These are phyloP conservation scores for Neotoma lepida DNA, from an alignment of 2,113 vertebrate species.

Conservation along the genomic window DNA sequence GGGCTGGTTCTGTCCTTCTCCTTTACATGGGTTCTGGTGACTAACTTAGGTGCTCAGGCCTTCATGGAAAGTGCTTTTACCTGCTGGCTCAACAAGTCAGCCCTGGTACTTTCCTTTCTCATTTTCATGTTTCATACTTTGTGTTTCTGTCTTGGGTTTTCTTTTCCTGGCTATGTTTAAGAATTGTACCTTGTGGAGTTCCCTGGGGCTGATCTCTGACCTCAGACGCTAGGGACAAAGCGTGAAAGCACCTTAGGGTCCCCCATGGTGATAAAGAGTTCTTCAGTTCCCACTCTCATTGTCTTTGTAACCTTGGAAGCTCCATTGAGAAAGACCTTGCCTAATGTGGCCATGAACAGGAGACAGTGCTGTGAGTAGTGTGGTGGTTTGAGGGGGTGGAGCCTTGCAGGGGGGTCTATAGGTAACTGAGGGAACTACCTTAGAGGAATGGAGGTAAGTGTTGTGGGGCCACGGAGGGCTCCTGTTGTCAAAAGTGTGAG, in stretches of 20 bases:
- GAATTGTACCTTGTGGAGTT: background rate
- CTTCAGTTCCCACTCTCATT: rapidly evolving
- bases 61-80: background rate
- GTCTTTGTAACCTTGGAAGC: background rate
- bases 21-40: background rate
- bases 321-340: background rate
- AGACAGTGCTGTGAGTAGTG: background rate
- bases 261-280: background rate
- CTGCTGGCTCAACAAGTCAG: too few species aligned
- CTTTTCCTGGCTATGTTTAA: background rate
- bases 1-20: background rate
- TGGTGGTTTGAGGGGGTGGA: background rate
- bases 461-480: background rate
- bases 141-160: background rate
- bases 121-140: background rate
- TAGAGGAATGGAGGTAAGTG: background rate
- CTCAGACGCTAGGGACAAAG: background rate
- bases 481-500: background rate
- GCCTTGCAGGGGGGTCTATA: background rate
- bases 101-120: background rate
- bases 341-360: background rate
- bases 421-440: background rate
- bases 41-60: background rate
- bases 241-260: background rate
- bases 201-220: background rate